Conservation (phyloP, 2,113 vertebrate species). For the Camelus dromedarius region DNA sequence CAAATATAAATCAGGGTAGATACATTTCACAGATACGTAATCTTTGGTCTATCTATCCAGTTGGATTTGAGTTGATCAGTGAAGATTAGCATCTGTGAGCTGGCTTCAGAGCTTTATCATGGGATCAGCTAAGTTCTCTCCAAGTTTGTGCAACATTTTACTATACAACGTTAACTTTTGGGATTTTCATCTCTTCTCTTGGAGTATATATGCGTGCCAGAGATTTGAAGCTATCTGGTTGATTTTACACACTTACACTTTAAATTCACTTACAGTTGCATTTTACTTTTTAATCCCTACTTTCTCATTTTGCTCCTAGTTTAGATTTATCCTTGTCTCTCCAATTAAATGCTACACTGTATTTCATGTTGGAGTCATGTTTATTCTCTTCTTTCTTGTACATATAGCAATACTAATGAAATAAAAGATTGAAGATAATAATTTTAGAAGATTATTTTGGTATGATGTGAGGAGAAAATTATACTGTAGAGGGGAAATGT, state of each 20-base stretch:
- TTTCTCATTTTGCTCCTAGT: neutral
- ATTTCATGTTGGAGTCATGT: neutral
- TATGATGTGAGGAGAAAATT: neutral
- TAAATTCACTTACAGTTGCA: neutral
- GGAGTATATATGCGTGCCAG: neutral
- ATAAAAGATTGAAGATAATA: neutral
- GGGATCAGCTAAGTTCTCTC: fast-evolving
- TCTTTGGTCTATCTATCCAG: neutral
- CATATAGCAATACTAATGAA: neutral
- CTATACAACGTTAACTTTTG: neutral
- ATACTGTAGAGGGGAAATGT: neutral
- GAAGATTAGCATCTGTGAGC: neutral
- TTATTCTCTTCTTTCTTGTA: neutral
- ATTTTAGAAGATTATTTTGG: neutral
- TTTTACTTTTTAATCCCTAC: neutral
- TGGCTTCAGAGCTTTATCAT: neutral
- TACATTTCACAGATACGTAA: neutral
- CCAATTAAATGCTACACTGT: neutral
- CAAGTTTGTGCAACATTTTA: neutral
- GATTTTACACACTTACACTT: neutral
- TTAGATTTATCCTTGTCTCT: neutral
- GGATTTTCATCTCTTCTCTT: neutral
- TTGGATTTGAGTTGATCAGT: neutral
- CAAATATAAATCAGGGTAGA: neutral
- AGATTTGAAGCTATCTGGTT: neutral